Evolutionary conservation across 2,113 vertebrate genomes (phyloP).

Genomic region (Misgurnus mizolepis): DNA sequence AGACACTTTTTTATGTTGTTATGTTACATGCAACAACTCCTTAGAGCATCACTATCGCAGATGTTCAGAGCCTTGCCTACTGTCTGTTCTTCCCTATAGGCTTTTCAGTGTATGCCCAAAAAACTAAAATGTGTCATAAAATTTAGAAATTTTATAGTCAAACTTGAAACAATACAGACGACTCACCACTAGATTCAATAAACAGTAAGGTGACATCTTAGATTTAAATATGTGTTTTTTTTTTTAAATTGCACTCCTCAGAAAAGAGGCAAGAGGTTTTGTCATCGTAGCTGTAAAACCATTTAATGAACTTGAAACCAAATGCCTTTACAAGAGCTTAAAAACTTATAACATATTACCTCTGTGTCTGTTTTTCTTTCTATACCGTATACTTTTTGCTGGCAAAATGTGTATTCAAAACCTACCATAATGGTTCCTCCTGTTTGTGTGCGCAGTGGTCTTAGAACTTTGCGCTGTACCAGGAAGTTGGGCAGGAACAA

Average conservation of each 20-base stretch:
- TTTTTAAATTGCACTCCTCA: neutral
- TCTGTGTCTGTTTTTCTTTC: neutral
- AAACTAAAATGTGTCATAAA: slow-evolving; percentile 19
- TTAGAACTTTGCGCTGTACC: slow-evolving; percentile 92
- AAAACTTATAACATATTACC: too few relatives aligned
- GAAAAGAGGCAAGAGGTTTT: neutral
- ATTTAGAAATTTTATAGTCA: slow-evolving; percentile 39
- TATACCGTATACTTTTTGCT: too few relatives aligned
- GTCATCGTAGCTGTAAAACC: neutral
- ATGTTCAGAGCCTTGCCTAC: slow-evolving; percentile 46
- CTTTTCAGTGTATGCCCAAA: slow-evolving; percentile 43
- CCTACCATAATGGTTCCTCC: slow-evolving; percentile 97
- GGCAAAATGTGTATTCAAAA: neutral
- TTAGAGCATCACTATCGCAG: slow-evolving; percentile 31
- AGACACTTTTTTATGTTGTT: slow-evolving; percentile 11
- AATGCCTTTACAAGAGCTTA: neutral
- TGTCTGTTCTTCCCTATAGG: slow-evolving; percentile 43
- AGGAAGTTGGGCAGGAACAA: slow-evolving; percentile 92
- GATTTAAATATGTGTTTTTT: too few relatives aligned
- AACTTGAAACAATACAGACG: slow-evolving; percentile 43
- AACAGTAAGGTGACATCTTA: neutral
- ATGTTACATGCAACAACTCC: slow-evolving; percentile 22
- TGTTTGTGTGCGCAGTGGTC: slow-evolving; percentile 88
- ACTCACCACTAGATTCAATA: neutral
- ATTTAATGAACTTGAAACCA: neutral